phyloP scores from a whole-genome alignment of 2,888 invertebrate genomes.

The Volucella inanis region DNA sequence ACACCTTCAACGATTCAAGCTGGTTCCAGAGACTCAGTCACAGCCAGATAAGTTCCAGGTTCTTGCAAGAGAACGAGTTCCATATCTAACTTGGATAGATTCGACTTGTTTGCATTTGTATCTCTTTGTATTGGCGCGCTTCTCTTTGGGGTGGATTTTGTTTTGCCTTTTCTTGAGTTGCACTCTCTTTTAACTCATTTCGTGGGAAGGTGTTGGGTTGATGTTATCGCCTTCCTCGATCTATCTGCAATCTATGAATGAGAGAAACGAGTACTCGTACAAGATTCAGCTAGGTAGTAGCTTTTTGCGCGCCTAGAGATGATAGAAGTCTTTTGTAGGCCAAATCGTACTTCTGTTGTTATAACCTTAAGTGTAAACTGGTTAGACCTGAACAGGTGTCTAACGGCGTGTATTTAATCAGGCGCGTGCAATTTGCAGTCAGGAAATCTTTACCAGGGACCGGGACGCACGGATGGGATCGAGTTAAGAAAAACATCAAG shows the following conservation, averaged over 20 bases:
- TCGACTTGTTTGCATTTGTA: conserved; percentile 8
- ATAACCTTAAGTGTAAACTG: conserved; percentile 69
- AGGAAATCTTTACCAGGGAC: conserved; percentile 46
- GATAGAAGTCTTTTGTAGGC: conserved; percentile 71
- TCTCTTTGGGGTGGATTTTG: conserved; percentile 21
- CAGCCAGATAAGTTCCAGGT: conserved; percentile 24
- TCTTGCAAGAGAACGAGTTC: conserved; percentile 47
- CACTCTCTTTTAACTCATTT: conserved; percentile 54
- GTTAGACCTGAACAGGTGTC: conserved; percentile 73
- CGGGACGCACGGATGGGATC: not conserved
- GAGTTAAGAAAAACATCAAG: conserved; percentile 10
- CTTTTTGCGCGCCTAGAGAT: conserved; percentile 49
- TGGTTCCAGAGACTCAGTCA: conserved; percentile 2
- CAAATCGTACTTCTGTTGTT: conserved; percentile 70
- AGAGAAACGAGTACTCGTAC: conserved; percentile 55
- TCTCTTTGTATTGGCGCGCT: conserved; percentile 27
- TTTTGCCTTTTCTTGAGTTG: not conserved
- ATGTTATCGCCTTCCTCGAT: conserved; percentile 38
- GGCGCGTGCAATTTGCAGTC: conserved; percentile 59
- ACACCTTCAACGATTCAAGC: conserved; percentile 12
- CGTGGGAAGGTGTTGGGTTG: conserved; percentile 43
- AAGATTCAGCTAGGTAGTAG: conserved; percentile 14
- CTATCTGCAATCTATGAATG: conserved; percentile 65
- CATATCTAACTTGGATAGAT: too few relatives aligned
- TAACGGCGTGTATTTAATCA: conserved; percentile 59